Percentiles rank a stretch among this genome's conserved stretches.
phyloP scores from a whole-genome alignment of 2,888 invertebrate genomes.

The Asteroscopus sphinx region DNA sequence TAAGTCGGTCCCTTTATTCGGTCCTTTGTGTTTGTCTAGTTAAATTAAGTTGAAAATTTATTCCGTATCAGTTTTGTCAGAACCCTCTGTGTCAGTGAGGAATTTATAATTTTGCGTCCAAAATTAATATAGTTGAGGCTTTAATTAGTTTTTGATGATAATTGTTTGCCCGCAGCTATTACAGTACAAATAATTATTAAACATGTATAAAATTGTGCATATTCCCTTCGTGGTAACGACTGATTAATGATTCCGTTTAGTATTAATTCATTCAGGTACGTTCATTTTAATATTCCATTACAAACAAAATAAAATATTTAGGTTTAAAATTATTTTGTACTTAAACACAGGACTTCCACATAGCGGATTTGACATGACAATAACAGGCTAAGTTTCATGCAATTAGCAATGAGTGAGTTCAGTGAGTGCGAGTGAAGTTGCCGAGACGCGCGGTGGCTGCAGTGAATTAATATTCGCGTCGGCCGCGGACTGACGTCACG shows the following conservation, averaged over 20 bases:
- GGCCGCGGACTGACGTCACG: constrained; percentile 66
- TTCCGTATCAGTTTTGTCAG: constrained; percentile 83
- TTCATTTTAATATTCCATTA: constrained; percentile 10
- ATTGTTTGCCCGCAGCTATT: constrained; percentile 58
- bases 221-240: constrained; percentile 23
- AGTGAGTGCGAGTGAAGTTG: constrained; percentile 73
- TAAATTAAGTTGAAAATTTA: constrained; percentile 90
- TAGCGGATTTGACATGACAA: constrained; percentile 27
- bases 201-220: constrained; percentile 37
- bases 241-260: constrained; percentile 41
- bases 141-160: constrained; percentile 80
- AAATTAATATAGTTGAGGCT: constrained; percentile 76
- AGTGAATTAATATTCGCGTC: constrained; percentile 82
- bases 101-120: constrained; percentile 85
- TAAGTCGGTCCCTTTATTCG: constrained; percentile 82
- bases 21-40: constrained; percentile 87
- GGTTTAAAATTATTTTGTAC: background rate
- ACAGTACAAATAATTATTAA: constrained; percentile 51
- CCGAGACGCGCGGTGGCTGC: constrained; percentile 63
- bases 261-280: constrained; percentile 47
- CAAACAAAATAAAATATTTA: background rate
- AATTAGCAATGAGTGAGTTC: constrained; percentile 63
- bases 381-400: constrained; percentile 62
- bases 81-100: constrained; percentile 83
- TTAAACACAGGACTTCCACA: background rate